Percentiles rank a stretch among this genome's conserved stretches.
These are phyloP conservation scores for Linnaemya tessellans DNA, from an alignment of 2,888 invertebrate species.

Conservation along the genomic window DNA sequence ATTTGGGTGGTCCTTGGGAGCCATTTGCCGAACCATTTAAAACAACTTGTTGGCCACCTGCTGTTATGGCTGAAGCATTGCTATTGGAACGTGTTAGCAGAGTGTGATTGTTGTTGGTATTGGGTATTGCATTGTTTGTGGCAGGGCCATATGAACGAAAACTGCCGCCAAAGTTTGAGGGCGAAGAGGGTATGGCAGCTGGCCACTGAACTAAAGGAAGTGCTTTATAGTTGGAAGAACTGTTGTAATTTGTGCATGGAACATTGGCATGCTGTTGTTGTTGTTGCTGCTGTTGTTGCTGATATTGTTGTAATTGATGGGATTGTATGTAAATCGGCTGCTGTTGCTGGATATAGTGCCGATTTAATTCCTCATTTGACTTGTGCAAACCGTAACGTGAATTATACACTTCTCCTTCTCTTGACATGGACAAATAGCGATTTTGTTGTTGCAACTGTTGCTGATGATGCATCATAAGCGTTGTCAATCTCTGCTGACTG, in stretches of 20 bases:
- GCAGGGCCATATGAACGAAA: constrained; percentile 76
- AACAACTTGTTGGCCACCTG: constrained; percentile 58
- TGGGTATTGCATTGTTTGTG: constrained; percentile 42
- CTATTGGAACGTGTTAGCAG: constrained; percentile 70
- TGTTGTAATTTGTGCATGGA: constrained; percentile 52
- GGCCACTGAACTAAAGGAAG: constrained; percentile 81
- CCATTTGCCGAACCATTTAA: constrained; percentile 61
- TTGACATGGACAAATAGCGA: constrained; percentile 74
- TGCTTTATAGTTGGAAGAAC: constrained; percentile 63
- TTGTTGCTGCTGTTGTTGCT: constrained; percentile 53
- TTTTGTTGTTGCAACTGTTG: constrained; percentile 74
- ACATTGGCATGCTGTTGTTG: constrained; percentile 51
- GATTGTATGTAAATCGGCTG: constrained; percentile 63
- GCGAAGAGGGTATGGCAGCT: constrained; percentile 81
- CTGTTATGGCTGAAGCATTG: constrained; percentile 55
- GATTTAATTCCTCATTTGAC: constrained; percentile 76
- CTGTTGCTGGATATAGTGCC: constrained; percentile 54
- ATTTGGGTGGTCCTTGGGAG: constrained; percentile 75
- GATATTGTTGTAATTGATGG: constrained; percentile 64
- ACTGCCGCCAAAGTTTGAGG: constrained; percentile 79
- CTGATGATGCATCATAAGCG: constrained; percentile 74
- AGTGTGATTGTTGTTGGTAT: constrained; percentile 46
- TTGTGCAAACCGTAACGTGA: constrained; percentile 76
- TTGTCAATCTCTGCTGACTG: constrained; percentile 75
- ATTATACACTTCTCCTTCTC: constrained; percentile 74